Evolutionary conservation across 2,113 vertebrate species (phyloP).

Genomic region (Pedionomus torquatus): DNA sequence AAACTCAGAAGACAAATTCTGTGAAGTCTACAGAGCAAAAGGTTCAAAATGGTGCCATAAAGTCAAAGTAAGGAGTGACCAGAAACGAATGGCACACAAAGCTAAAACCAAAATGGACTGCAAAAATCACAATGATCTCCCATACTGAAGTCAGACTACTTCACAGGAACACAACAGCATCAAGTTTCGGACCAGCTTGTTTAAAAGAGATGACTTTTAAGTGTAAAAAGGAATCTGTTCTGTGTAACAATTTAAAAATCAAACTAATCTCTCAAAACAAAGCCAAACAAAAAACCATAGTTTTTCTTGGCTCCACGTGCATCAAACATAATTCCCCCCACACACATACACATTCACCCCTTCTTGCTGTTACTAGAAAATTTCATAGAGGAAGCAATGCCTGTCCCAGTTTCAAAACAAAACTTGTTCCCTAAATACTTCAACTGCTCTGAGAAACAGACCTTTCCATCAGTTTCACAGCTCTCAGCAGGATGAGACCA

Average conservation of each 20-base stretch:
- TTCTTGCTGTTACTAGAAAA: neutral
- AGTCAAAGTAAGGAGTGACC: neutral
- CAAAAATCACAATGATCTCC: neutral
- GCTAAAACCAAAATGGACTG: neutral
- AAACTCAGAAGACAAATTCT: neutral
- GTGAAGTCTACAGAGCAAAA: neutral
- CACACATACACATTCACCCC: fast-evolving
- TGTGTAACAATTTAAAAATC: neutral
- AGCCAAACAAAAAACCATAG: neutral
- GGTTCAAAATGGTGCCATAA: neutral
- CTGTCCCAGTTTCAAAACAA: neutral
- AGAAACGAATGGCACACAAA: neutral
- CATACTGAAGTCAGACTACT: neutral
- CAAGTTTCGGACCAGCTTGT: neutral
- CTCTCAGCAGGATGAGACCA: neutral
- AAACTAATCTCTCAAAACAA: neutral
- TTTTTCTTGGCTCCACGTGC: neutral
- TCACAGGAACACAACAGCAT: neutral
- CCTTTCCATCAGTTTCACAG: neutral
- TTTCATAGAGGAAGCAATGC: neutral
- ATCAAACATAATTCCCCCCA: neutral
- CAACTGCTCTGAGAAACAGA: neutral
- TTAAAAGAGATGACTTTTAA: neutral
- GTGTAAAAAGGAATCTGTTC: neutral
- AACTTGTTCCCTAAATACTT: neutral